Evolutionary conservation across 2,797 vertebrate genomes (phyloP).

Genomic region (Cyprinodon diabolis): DNA sequence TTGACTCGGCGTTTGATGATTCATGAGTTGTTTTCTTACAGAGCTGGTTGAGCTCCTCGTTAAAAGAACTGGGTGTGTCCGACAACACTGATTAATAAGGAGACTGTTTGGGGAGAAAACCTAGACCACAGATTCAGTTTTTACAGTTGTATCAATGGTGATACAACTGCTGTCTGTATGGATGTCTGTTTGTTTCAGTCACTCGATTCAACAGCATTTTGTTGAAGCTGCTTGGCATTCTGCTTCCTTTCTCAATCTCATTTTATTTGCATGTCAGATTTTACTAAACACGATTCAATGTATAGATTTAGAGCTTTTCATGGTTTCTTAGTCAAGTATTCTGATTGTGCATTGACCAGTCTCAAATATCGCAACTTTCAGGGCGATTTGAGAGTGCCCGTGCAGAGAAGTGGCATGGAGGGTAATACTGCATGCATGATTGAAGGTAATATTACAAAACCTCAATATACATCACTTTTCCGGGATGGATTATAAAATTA

Average conservation of each 20-base stretch:
- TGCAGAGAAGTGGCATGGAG: no score
- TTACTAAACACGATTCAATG: conserved; percentile 17
- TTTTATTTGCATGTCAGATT: conserved; percentile 43
- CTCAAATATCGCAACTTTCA: no score
- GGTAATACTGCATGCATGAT: no score
- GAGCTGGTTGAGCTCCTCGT: conserved; percentile 17
- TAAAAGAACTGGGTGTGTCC: neutral
- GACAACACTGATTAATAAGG: conserved; percentile 5
- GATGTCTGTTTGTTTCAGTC: conserved; percentile 13
- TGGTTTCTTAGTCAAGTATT: neutral
- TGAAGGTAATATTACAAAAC: no score
- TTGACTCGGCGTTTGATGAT: conserved; percentile 34
- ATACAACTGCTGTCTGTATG: conserved; percentile 3
- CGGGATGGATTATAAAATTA: no score
- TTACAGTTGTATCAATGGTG: conserved; percentile 3
- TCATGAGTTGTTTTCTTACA: conserved; percentile 32
- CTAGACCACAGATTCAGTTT: conserved; percentile 17
- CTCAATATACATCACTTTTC: no score
- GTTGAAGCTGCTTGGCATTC: neutral
- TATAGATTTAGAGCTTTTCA: conserved; percentile 23
- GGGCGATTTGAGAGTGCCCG: no score
- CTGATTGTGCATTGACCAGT: no score
- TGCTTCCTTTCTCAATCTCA: conserved; percentile 19
- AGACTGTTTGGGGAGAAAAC: neutral
- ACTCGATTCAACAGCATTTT: neutral